Base-by-base conservation (phyloP, 37 sponge, comb jelly and placozoan genomes). In the Agelas oroides region DNA sequence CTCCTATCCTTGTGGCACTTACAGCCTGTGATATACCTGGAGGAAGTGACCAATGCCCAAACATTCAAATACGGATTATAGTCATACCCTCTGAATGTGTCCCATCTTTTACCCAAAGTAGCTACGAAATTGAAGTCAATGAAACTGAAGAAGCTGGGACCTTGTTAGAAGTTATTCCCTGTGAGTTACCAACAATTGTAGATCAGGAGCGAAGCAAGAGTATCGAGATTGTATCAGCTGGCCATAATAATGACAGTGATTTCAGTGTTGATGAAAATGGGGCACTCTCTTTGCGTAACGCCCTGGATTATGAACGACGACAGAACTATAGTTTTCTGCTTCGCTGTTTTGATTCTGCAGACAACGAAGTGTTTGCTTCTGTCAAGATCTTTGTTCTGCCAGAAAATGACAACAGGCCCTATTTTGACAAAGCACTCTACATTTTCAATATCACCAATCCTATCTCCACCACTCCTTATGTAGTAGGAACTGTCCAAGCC, bases 351-450 rank as follows among this genome's bases (percentile, higher is more conserved):
- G 31, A 75, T 46, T 46, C 46, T 46, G 57, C 2, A 1, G 23
- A 27, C 12, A 55, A 55, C 13, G 33, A 16, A 19, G 59, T 18
- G 20, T 58, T 52, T 32, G 59, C 53, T 15, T 16, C 21, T 20
- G 59, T 75, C 14, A 31, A 25, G 16, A 33, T 75, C 3, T 21
- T 24, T 31, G 75, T 75, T 11, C 59, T 56, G 5, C 75, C 75
- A 20, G 75, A 75, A 30, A 75, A 75, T 28, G 75, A 75, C 31
- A 57, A 75, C 33, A 17, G 1, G 24, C 75, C 75, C 25, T 54
- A 52, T 57, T 75, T 75, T 57, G 59, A 75, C 21, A 56, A 57
- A 55, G n/a, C 58, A 14, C 54, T 75, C 19, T 75, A 57, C 59
- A 57, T 57, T 28, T 30, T 75, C 31, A 72, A 46, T 38, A 5